These are phyloP conservation scores for Caretta caretta DNA, from an alignment of 2,113 vertebrate species.

Conservation along the genomic window DNA sequence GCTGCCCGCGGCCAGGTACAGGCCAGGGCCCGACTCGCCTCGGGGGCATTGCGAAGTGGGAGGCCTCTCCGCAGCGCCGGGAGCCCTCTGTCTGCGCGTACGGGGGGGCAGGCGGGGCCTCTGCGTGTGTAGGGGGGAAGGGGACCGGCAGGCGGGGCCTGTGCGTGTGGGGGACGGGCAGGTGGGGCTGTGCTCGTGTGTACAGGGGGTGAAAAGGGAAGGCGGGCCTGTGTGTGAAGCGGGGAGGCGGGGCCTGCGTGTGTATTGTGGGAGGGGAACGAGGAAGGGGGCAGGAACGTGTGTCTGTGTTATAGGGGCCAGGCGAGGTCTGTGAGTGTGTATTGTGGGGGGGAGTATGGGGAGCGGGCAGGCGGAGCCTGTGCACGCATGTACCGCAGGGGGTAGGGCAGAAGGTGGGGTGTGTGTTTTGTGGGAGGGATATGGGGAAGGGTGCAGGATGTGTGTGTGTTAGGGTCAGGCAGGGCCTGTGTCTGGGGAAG, in stretches of 20 bases:
- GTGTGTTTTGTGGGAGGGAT: no score
- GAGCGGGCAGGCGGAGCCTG: neutral
- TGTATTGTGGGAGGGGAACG: constrained; percentile 24
- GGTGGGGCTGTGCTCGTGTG: neutral
- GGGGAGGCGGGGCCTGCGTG: neutral
- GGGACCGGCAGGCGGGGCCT: neutral
- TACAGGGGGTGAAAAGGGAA: constrained; percentile 16
- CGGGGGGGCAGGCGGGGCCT: neutral
- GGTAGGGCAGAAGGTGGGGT: no score
- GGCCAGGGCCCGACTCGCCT: neutral
- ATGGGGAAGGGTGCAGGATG: no score
- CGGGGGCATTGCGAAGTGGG: neutral
- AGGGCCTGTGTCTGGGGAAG: no score
- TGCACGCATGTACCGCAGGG: no score
- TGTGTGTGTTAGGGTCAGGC: no score
- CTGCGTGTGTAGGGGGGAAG: neutral
- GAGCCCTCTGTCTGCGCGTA: neutral
- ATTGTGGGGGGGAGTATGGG: neutral
- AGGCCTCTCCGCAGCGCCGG: neutral
- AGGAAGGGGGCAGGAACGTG: neutral
- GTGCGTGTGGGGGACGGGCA: neutral
- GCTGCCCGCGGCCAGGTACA: neutral
- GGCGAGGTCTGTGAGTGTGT: no score
- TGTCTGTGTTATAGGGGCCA: neutral
- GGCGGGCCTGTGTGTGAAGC: constrained; percentile 1